Conservation (phyloP, 2,113 vertebrate genomes). For the Ceyx cyanopectus region DNA sequence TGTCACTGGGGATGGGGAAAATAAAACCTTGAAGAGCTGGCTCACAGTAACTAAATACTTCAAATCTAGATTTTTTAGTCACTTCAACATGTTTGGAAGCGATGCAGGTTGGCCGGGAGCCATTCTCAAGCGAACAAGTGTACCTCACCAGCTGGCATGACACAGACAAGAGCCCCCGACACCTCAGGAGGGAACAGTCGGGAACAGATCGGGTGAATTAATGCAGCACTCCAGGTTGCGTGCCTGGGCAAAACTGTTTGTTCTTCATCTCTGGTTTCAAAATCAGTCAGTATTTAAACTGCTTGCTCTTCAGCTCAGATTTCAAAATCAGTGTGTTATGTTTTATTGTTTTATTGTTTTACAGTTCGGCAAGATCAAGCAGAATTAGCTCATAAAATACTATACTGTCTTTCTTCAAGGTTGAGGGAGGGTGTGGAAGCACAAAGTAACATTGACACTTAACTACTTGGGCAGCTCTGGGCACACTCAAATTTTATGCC, state of each 20-base stretch:
- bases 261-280: not conserved
- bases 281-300: conserved; percentile 13
- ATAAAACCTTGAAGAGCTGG: conserved; percentile 44
- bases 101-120: conserved; percentile 15
- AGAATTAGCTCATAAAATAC: conserved; percentile 31
- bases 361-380: conserved; percentile 34
- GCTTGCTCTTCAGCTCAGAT: not conserved
- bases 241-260: conserved; percentile 30
- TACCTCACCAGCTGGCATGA: conserved; percentile 59
- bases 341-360: conserved; percentile 44
- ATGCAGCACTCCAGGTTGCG: not conserved
- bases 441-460: not conserved
- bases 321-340: conserved; percentile 32
- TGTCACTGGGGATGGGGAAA: not conserved
- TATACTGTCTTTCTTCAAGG: not conserved
- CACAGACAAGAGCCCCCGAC: conserved; percentile 36
- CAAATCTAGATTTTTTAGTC: conserved; percentile 43
- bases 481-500: conserved; percentile 9
- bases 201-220: conserved; percentile 39
- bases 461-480: not conserved
- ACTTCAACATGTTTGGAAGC: conserved; percentile 62
- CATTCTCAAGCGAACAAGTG: conserved; percentile 40
- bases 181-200: conserved; percentile 34
- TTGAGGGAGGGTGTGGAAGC: conserved; percentile 6
- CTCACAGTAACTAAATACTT: conserved; percentile 49